Evolutionary conservation across 2,797 vertebrate genomes (phyloP), one percentile per base, ranked within the genome.

Genomic region (Orestias chungarensis): DNA sequence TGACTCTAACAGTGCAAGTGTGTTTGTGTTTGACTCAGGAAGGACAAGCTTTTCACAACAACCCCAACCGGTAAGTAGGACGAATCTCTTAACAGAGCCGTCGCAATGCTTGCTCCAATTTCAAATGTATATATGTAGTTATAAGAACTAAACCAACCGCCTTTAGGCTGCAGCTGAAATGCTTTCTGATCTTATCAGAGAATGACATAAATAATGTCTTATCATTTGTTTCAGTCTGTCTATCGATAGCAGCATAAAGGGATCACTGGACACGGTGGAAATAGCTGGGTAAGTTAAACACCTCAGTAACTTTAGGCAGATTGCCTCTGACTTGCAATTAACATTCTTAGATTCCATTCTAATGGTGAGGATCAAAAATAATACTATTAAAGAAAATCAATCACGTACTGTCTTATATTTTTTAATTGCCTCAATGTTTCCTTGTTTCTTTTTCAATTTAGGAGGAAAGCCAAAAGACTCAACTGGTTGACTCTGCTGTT

Each of bases 401-500:
- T 17, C 18, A 35, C 43, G 3, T 46, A 2, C 35, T 62, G 43
- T 17, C 15, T 14, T 11, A 23, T 6, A 27, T 50, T n/a, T 18
- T 10, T 50, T 38, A 14, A 25, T 40, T 17, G 33, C 2, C 17
- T 14, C 1, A 52, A 18, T 65, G 10, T 31, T 49, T 59, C 3
- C 68, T 62, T 3, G 31, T 40, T 7, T 42, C 0, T 44, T 76
- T 29, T 64, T 44, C 67, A 10, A 14, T 69, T 61, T 43, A 87
- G 96, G 93, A 93, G 87, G 61, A 93, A 91, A 75, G 90, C 89
- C 0, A 95, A 95, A 86, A 95, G 95, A 80, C 93, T 97, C 73
- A 96, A 95, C 91, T 95, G 93, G 68, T 64, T 97, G 76, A 97
- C 95, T 1, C 86, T 97, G 68, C 89, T 96, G 73, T 97, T 97